phyloP scores from a whole-genome alignment of 2,797 vertebrate genomes.

The Ataeniobius toweri region DNA sequence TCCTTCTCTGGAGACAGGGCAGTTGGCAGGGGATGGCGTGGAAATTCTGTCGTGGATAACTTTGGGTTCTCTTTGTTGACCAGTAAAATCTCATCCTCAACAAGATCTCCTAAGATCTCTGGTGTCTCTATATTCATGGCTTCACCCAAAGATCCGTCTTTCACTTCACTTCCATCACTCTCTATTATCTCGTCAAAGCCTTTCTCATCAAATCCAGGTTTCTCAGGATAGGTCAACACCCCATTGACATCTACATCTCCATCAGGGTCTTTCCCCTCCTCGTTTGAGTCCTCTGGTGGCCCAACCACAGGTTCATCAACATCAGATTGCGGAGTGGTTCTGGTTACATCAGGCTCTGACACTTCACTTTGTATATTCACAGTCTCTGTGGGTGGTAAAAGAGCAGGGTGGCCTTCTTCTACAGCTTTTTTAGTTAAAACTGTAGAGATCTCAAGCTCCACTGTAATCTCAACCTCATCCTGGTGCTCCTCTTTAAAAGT shows the following conservation, averaged over 20 bases:
- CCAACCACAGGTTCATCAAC: slow-evolving; percentile 16
- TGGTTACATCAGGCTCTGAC: slow-evolving; percentile 29
- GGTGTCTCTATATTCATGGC: slow-evolving; percentile 32
- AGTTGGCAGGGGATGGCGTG: slow-evolving; percentile 52
- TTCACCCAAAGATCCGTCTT: slow-evolving; percentile 33
- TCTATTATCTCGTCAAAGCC: slow-evolving; percentile 22
- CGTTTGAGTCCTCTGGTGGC: slow-evolving; percentile 27
- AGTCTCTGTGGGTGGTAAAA: slow-evolving; percentile 33
- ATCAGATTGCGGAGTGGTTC: slow-evolving; percentile 24
- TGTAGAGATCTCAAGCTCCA: slow-evolving; percentile 39
- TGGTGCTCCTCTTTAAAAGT: slow-evolving; percentile 24
- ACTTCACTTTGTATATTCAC: slow-evolving; percentile 33
- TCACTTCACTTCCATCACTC: slow-evolving; percentile 23
- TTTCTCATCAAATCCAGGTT: slow-evolving; percentile 36
- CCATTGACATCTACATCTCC: slow-evolving; percentile 16
- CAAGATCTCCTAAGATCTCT: slow-evolving; percentile 58
- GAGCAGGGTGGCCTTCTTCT: slow-evolving; percentile 32
- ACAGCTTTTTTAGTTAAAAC: slow-evolving; percentile 34
- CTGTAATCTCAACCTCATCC: slow-evolving; percentile 30
- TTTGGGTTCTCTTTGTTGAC: slow-evolving; percentile 45
- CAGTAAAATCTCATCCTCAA: slow-evolving; percentile 68
- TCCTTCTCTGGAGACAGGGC: slow-evolving; percentile 68
- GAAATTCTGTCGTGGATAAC: slow-evolving; percentile 22
- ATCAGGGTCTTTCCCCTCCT: slow-evolving; percentile 11
- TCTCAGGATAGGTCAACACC: slow-evolving; percentile 14